Evolutionary conservation across 2,888 invertebrate species (phyloP), one percentile per base, ranked within the genome.

Genomic region (Orchesella flavescens): DNA sequence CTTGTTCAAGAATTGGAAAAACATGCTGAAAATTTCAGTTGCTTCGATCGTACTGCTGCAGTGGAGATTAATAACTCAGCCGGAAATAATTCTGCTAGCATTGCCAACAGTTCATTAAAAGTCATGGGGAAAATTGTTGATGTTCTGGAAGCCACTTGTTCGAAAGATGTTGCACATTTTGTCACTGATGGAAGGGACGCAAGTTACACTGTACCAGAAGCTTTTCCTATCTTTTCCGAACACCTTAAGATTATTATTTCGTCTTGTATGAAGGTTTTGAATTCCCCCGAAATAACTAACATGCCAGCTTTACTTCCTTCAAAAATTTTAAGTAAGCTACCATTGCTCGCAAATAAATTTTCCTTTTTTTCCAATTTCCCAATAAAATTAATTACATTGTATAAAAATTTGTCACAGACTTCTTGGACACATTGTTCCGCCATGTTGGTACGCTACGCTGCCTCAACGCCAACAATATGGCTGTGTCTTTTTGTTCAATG

Each of bases 121-220:
- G 53, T 72, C 2, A 65, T 72, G 19, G 79, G 72, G n/a, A 72
- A 66, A 24, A 55, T 79, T 55, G 53, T 79, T 73, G 79, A 72
- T 65, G 72, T 79, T 72, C 61, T 79, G 23, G 79, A 79, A n/a
- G 66, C 79, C 65, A 72, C 34, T 65, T 79, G 79, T 79, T 65
- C 79, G 21, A 66, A 17, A 9, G 72, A 65, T 72, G 55, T 46
- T 13, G 63, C n/a, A 21, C 65, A 72, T 15, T 55, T 73, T 79
- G 53, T 79, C 79, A 65, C 72, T 23, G 71, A 72, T 53, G 65
- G 13, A 57, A 65, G 55, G 24, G 19, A 63, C 34, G 72, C 9
- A 61, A 23, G 46, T 21, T 55, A 46, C 3, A 49, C 43, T 43
- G 69, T 24, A 49, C 17, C 53, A 34, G 44, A 23, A 53, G 44